Evolutionary conservation across 2,113 vertebrate species (phyloP), one percentile per base, ranked within the genome.

Genomic region (Rana temporaria): DNA sequence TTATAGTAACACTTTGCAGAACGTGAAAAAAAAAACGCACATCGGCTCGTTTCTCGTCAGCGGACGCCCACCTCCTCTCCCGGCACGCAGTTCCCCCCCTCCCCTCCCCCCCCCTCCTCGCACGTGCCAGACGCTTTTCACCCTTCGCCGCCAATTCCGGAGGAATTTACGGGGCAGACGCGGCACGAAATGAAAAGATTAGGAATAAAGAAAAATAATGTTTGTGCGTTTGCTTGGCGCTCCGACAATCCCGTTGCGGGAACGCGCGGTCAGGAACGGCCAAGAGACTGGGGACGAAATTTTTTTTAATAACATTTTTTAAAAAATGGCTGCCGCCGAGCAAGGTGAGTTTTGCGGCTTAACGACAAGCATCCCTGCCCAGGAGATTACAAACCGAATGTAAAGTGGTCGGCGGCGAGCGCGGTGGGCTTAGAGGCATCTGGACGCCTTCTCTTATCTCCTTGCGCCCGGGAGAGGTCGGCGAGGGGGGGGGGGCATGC

Each of bases 1-100:
- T 71, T 86, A 84, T 78, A 66, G 72, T 84, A 8, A 62, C 79
- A 78, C 60, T 18, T 32, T 77, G 60, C 68, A 34, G 55, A 78
- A 62, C 12, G 34, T 53, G 20, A 20, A 78, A 55, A 72, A 59
- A 57, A 71, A 57, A 48, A 48, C 8, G 14, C 8, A 48, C 42
- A 48, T 77, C 55, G 76, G 62, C 0, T 0, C n/a, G 32, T 85
- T 64, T n/a, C 20, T 68, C 22, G 56, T 30, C 79, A 81, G 68
- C 56, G 59, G 20, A 56, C 57, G 34, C 79, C 79, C 79, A 81
- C 79, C 79, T 80, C 67, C 34, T 79, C 79, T 81, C 68, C 79
- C 32, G 4, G 69, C 34, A 64, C n/a, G n/a, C n/a, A n/a, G n/a
- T n/a, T n/a, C n/a, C n/a, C n/a, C n/a, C n/a, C n/a, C n/a, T 65